Evolutionary conservation across 2,888 invertebrate genomes (phyloP), one percentile per base, ranked within the genome.

Genomic region (Rutpela maculata): DNA sequence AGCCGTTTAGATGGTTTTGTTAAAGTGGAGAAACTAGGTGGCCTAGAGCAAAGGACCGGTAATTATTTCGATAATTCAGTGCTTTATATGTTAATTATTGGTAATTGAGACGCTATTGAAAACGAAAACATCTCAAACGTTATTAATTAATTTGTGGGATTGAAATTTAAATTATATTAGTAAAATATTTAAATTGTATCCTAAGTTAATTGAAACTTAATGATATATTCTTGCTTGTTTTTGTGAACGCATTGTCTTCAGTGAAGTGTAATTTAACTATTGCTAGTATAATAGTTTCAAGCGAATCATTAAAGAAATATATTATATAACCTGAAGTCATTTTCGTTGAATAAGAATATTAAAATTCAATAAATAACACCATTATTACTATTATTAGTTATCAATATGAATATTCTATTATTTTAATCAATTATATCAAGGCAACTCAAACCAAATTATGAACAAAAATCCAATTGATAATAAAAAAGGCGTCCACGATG

Each of bases 31-130:
- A 55, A 67, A 57, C n/a, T 70, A 43, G 57, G 69, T 69, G 69
- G 59, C 57, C 69, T 31, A 38, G 62, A 59, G 19, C 31, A 22
- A 31, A 50, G 74, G 17, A 12, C 31, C 60, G n/a, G 31, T 55
- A 74, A 68, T 65, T 60, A 62, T 62, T 68, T 35, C 19, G 31
- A 68, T 74, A 74, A 74, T 74, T 11, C 26, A 68, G 68, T 74
- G 66, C 60, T 74, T 63, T 68, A 22, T 74, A 74, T 74, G 74
- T 18, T 74, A 74, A 74, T 74, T 59, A 55, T 63, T 55, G 43
- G 26, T 66, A 69, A 68, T 68, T 62, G 74, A 35, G 67, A 68
- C 22, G 62, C 68, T 68, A 68, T 62, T 55, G 56, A 68, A 68
- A 68, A 62, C 35, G 43, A 67, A 67, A 66, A 74, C 60, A 38